Percentiles rank a stretch among this genome's conserved stretches.
These are phyloP conservation scores for Lepeophtheirus salmonis DNA, from an alignment of 1,140 invertebrate species.

Conservation along the genomic window DNA sequence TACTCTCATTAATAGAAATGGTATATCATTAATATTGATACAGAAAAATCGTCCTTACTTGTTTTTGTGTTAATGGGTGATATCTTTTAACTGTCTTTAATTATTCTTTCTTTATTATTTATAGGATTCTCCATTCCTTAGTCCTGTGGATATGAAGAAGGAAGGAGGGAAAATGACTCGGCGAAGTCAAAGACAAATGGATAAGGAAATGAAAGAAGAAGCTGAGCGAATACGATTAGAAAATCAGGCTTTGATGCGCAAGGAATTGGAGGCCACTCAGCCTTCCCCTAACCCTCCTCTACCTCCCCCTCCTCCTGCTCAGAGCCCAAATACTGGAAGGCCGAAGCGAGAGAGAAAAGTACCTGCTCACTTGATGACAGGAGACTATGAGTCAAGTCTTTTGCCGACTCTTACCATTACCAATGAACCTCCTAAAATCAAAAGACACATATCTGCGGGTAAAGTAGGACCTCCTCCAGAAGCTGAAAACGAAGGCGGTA, in stretches of 20 bases:
- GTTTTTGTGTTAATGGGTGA: too few species aligned
- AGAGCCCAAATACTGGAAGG: neutral
- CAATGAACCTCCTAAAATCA: too few species aligned
- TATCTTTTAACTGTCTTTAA: too few species aligned
- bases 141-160: neutral
- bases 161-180: constrained; percentile 5
- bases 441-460: neutral
- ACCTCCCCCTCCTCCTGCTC: neutral
- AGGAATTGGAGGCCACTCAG: neutral
- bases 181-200: constrained; percentile 11
- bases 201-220: constrained; percentile 11
- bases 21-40: too few species aligned
- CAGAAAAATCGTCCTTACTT: too few species aligned
- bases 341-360: constrained; percentile 10
- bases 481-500: constrained; percentile 17
- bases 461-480: neutral
- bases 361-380: constrained; percentile 16
- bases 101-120: too few species aligned
- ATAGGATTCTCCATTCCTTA: neutral
- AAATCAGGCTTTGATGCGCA: constrained; percentile 8
- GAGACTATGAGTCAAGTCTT: constrained; percentile 7
- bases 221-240: constrained; percentile 5
- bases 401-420: neutral
- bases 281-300: neutral
- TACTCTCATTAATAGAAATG: too few species aligned